A percentile compares a stretch with the other conserved stretches of the same genome.
These are phyloP conservation scores for Drusus annulatus DNA, from an alignment of 1,140 invertebrate species.

Conservation along the genomic window DNA sequence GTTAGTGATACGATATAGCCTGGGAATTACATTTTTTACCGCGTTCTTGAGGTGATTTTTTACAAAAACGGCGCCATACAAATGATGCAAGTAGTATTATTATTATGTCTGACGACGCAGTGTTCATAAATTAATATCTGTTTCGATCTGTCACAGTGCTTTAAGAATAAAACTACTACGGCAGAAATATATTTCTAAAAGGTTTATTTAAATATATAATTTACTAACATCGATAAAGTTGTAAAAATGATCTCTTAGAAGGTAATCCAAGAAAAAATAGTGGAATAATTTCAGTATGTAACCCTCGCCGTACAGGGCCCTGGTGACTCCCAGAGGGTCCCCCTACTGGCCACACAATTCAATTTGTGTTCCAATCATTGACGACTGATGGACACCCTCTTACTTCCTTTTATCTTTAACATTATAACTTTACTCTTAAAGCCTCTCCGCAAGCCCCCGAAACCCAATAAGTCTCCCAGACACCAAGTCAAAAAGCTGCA, in stretches of 20 bases:
- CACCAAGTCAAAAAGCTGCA: neutral
- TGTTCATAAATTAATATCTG: too few species aligned
- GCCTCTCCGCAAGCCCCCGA: conserved; percentile 16
- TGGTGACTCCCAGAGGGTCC: conserved; percentile 2
- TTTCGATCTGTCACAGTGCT: too few species aligned
- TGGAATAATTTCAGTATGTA: conserved; percentile 22
- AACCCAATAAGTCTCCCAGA: neutral
- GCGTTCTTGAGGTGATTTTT: too few species aligned
- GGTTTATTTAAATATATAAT: too few species aligned
- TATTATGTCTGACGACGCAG: too few species aligned
- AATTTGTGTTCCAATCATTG: conserved; percentile 70
- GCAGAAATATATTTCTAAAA: too few species aligned
- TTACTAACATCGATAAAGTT: too few species aligned
- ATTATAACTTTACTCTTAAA: conserved; percentile 59
- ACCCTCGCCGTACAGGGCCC: neutral
- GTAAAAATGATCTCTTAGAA: neutral
- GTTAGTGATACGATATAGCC: too few species aligned
- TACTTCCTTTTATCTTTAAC: conserved; percentile 59
- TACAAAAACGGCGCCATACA: too few species aligned
- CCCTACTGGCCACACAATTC: conserved; percentile 60
- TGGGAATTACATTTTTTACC: too few species aligned
- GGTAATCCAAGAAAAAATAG: neutral
- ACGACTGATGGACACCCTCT: conserved; percentile 66
- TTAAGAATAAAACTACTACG: too few species aligned
- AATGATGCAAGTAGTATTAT: too few species aligned